These are phyloP conservation scores for Vimba vimba DNA, from an alignment of 2,113 vertebrate species.

Conservation along the genomic window DNA sequence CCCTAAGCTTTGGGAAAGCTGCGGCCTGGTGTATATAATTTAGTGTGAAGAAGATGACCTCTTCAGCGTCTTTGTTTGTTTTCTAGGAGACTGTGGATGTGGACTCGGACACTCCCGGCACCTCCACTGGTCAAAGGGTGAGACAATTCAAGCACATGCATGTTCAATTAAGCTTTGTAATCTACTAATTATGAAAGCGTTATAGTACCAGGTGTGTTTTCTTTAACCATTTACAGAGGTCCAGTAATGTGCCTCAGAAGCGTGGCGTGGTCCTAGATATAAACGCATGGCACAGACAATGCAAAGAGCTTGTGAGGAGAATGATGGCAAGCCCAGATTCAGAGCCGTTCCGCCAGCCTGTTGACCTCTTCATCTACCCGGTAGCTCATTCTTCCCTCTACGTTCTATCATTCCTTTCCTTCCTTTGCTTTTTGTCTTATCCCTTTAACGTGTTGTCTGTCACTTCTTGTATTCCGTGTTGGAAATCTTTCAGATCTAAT, in stretches of 20 bases:
- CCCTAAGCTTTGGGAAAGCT: neutral
- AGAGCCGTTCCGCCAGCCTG: slow-evolving; percentile 88
- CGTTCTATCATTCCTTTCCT: neutral
- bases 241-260: slow-evolving; percentile 58
- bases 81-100: slow-evolving; percentile 80
- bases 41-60: neutral
- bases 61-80: neutral
- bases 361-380: slow-evolving; percentile 88
- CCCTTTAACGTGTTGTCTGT: neutral
- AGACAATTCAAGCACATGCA: slow-evolving; percentile 61
- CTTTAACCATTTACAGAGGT: slow-evolving; percentile 52
- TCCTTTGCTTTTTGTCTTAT: neutral
- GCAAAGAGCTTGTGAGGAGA: slow-evolving; percentile 85
- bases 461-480: neutral
- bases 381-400: slow-evolving; percentile 68
- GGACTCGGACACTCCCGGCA: slow-evolving; percentile 95
- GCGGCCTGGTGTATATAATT: neutral
- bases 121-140: slow-evolving; percentile 88
- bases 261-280: slow-evolving; percentile 74
- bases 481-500: neutral
- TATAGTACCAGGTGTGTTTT: neutral
- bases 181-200: neutral
- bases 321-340: slow-evolving; percentile 90
- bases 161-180: neutral
- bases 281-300: slow-evolving; percentile 85